Percentiles rank a stretch among this genome's conserved stretches.
These are phyloP conservation scores for Neodiprion fabricii DNA, from an alignment of 1,140 invertebrate genomes.

Conservation along the genomic window DNA sequence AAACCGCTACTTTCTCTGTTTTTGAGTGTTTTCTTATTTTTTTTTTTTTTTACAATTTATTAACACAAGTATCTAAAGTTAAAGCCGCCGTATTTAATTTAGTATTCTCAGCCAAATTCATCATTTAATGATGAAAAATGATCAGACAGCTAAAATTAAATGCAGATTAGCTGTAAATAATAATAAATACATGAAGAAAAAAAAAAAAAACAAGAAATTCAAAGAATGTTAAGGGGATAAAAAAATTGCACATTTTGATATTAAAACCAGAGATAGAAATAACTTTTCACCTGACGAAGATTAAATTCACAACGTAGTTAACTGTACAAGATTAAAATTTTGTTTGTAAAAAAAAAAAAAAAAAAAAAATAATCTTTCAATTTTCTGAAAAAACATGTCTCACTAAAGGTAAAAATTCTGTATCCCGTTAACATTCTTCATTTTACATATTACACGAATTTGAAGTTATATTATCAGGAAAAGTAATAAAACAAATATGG, in stretches of 20 bases:
- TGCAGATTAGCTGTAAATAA: constrained; percentile 27
- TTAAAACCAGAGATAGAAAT: background rate
- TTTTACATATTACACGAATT: too few species aligned
- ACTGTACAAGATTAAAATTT: background rate
- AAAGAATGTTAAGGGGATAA: constrained; percentile 16
- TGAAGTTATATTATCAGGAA: too few species aligned
- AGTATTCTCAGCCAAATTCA: background rate
- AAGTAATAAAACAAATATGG: too few species aligned
- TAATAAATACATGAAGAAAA: constrained; percentile 9
- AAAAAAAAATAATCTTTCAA: too few species aligned
- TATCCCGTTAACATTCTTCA: too few species aligned
- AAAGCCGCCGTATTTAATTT: background rate
- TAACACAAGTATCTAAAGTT: constrained; percentile 22
- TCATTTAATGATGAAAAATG: background rate
- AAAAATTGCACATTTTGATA: background rate
- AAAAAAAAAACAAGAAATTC: constrained; percentile 26
- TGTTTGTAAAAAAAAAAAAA: too few species aligned
- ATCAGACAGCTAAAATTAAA: constrained; percentile 28
- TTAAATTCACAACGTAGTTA: background rate
- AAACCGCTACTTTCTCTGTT: constrained; percentile 34
- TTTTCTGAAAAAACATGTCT: too few species aligned
- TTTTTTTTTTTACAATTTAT: constrained; percentile 5
- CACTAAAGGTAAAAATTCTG: too few species aligned
- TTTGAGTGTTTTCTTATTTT: constrained; percentile 20
- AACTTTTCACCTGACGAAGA: background rate